phyloP scores from a whole-genome alignment of 2,888 invertebrate genomes.

The Drosophila atripex region DNA sequence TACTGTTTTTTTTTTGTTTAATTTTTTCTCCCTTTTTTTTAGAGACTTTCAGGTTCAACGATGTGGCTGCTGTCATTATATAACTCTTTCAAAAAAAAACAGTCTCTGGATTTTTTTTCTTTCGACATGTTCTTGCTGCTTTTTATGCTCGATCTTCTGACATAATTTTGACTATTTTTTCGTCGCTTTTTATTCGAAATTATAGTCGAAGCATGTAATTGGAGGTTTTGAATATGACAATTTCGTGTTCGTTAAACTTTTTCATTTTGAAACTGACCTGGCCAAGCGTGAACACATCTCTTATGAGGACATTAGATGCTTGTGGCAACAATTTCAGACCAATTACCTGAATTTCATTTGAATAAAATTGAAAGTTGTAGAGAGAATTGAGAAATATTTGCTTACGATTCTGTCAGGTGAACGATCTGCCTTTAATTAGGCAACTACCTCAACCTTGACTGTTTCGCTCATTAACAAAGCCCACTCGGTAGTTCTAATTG shows the following conservation, averaged over 20 bases:
- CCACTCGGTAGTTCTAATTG: constrained; percentile 31
- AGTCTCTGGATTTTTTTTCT: constrained; percentile 6
- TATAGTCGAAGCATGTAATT: constrained; percentile 36
- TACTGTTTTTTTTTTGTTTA: constrained; percentile 37
- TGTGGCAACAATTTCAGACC: constrained; percentile 25
- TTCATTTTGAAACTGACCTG: constrained; percentile 42
- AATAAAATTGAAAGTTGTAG: not conserved
- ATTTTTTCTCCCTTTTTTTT: constrained; percentile 17
- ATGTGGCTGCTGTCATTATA: constrained; percentile 42
- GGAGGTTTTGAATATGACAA: constrained; percentile 32
- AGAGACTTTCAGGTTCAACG: constrained; percentile 33
- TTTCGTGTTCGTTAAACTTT: constrained; percentile 56
- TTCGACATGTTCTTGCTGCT: constrained; percentile 16
- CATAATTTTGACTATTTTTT: constrained; percentile 36
- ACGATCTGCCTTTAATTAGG: constrained; percentile 16
- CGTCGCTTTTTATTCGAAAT: constrained; percentile 14
- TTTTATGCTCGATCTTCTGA: constrained; percentile 41
- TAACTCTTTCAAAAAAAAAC: constrained; percentile 42
- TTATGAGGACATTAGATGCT: constrained; percentile 53
- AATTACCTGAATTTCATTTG: constrained; percentile 37
- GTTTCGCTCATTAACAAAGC: constrained; percentile 34
- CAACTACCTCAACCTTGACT: constrained; percentile 18
- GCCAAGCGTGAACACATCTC: constrained; percentile 55
- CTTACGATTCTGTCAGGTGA: not conserved
- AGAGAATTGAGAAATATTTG: not conserved